These are phyloP conservation scores for Tragelaphus strepsiceros DNA, from an alignment of 2,113 vertebrate genomes.

Conservation along the genomic window DNA sequence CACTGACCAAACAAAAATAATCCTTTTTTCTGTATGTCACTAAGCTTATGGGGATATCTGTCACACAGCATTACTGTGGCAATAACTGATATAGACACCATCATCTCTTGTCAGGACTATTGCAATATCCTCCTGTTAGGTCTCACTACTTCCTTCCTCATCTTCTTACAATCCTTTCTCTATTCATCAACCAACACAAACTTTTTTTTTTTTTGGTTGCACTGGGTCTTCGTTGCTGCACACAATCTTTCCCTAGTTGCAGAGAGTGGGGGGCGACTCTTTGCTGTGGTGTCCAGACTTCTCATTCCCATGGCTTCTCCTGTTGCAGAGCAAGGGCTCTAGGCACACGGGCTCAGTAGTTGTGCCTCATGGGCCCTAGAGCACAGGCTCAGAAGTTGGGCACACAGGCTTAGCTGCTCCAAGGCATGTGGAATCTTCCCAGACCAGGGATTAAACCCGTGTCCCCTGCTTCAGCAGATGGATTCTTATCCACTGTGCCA, in stretches of 20 bases:
- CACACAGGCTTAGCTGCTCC: neutral
- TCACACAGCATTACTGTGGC: neutral
- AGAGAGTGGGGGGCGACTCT: neutral
- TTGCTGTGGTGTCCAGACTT: neutral
- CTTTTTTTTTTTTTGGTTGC: neutral
- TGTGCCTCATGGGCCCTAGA: neutral
- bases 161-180: neutral
- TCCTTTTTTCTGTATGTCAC: neutral
- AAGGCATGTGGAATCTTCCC: neutral
- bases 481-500: neutral
- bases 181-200: neutral
- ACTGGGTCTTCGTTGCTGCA: neutral
- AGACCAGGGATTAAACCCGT: neutral
- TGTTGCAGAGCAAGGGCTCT: neutral
- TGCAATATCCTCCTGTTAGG: neutral
- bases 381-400: neutral
- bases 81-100: neutral
- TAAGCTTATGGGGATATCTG: neutral
- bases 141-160: neutral
- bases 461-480: neutral
- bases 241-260: neutral
- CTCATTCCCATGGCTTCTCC: neutral
- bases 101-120: neutral
- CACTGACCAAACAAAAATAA: neutral
- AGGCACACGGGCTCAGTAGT: neutral